Conservation (phyloP, 1,140 invertebrate genomes). For the Drosophila rufa region DNA sequence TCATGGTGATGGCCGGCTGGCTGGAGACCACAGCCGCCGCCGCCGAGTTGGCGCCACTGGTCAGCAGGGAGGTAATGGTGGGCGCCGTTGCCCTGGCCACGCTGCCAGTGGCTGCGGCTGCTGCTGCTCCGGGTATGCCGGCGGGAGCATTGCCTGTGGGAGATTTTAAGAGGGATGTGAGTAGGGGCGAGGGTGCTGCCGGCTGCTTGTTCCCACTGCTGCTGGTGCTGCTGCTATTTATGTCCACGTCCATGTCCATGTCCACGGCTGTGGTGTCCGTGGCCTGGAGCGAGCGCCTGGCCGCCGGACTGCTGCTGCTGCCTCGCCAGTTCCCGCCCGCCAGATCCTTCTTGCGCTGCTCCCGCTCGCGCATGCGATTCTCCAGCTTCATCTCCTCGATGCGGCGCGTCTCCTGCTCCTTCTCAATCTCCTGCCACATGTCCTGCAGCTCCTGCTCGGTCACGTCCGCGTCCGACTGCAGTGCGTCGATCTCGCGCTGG, state of each 20-base stretch:
- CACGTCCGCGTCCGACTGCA: slow-evolving; percentile 85
- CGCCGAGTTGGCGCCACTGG: slow-evolving; percentile 32
- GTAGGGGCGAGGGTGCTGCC: slow-evolving; percentile 88
- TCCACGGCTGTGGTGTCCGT: slow-evolving; percentile 79
- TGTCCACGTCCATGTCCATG: slow-evolving; percentile 77
- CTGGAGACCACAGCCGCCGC: slow-evolving; percentile 50
- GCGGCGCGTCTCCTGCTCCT: slow-evolving; percentile 89
- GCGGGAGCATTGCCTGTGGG: slow-evolving; percentile 85
- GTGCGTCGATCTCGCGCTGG: slow-evolving; percentile 86
- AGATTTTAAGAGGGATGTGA: slow-evolving; percentile 93
- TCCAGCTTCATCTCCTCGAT: slow-evolving; percentile 88
- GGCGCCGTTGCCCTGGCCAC: slow-evolving; percentile 79
- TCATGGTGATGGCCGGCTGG: slow-evolving; percentile 69
- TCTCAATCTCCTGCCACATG: slow-evolving; percentile 90
- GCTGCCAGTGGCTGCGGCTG: slow-evolving; percentile 25
- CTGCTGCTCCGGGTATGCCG: not conserved
- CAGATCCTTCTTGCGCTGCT: slow-evolving; percentile 87
- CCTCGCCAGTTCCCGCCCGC: slow-evolving; percentile 87
- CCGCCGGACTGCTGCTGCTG: slow-evolving; percentile 51
- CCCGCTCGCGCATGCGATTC: slow-evolving; percentile 90
- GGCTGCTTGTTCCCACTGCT: slow-evolving; percentile 39
- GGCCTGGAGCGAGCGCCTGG: slow-evolving; percentile 32
- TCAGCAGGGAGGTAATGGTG: slow-evolving; percentile 75
- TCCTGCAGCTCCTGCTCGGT: slow-evolving; percentile 90
- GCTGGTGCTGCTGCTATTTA: slow-evolving; percentile 35